Base-by-base conservation (phyloP, 2,888 invertebrate species). In the Ischnus inquisitorius region DNA sequence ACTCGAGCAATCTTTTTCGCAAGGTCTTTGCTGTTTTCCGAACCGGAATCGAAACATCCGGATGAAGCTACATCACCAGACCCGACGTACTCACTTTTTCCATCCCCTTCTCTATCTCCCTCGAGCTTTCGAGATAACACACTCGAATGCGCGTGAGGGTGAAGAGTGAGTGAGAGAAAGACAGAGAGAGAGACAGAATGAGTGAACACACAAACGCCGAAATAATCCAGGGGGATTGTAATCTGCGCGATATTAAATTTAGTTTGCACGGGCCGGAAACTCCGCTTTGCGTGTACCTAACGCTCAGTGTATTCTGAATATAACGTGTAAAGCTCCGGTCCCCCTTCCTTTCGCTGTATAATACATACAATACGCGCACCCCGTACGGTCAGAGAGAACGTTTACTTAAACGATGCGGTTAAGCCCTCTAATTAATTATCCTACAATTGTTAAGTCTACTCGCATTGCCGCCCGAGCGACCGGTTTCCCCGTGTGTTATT, bases 171-270 rank as follows among this genome's bases (percentile, higher is more conserved):
- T n/a, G n/a, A n/a, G n/a, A n/a, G n/a, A n/a, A n/a, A n/a, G n/a
- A n/a, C n/a, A n/a, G n/a, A n/a, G n/a, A n/a, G n/a, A 46, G 57
- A 57, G 57, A 14, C 14, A 28, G 57, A 28, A 14, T 14, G 57
- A 51, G 69, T 41, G 74, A 76, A 72, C 81, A 71, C 79, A 74
- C 80, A 81, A 86, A 85, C 86, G 88, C 87, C 85, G 87, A 91
- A 91, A 91, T 92, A 92, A 92, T 92, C 90, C 90, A 79, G 83
- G 87, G 34, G 89, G 88, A 92, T 90, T 90, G 91, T 91, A 92
- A 91, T 91, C 90, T 85, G 88, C 89, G 87, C 88, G 88, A 91
- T 91, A 92, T 91, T 91, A 92, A 92, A 92, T 92, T 92, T 90
- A 92, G 92, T 92, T 91, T 88, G 88, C 88, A 80, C 81, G 83